phyloP scores from a whole-genome alignment of 2,888 invertebrate species.

The Drosophila percnosoma region DNA sequence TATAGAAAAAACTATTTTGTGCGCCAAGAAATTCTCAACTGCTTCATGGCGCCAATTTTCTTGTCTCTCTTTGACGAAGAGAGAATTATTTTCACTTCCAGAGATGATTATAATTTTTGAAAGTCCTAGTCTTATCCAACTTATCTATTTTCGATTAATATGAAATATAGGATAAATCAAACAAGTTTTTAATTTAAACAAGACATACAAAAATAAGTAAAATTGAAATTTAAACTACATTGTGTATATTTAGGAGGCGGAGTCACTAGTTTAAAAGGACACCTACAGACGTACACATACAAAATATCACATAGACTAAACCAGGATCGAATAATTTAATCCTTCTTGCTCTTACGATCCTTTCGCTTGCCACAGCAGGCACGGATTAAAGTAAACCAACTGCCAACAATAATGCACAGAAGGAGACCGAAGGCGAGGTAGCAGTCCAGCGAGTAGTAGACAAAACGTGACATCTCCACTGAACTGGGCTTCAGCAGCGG shows the following conservation, averaged over 20 bases:
- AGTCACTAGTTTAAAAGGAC: constrained; percentile 25
- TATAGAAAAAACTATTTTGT: not conserved
- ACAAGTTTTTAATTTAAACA: not conserved
- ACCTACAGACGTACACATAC: constrained; percentile 25
- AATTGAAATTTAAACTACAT: not conserved
- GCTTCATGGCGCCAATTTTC: not conserved
- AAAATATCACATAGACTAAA: constrained; percentile 70
- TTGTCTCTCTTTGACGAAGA: not conserved
- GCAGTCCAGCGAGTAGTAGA: constrained; percentile 82
- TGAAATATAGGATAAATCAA: not conserved
- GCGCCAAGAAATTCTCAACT: not conserved
- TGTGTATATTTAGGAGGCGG: constrained; percentile 13
- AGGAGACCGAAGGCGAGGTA: constrained; percentile 69
- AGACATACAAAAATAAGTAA: not conserved
- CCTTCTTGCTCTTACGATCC: constrained; percentile 57
- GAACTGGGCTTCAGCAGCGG: constrained; percentile 85
- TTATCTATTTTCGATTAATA: not conserved
- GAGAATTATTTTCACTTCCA: not conserved
- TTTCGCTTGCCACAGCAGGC: constrained; percentile 50
- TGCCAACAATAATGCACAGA: constrained; percentile 52
- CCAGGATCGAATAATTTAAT: constrained; percentile 41
- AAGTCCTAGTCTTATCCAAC: not conserved
- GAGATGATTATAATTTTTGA: not conserved
- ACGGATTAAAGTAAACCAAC: constrained; percentile 72
- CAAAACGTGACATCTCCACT: constrained; percentile 80